Base-by-base conservation (phyloP, 2,797 vertebrate genomes). In the Corythornis leucogaster region DNA sequence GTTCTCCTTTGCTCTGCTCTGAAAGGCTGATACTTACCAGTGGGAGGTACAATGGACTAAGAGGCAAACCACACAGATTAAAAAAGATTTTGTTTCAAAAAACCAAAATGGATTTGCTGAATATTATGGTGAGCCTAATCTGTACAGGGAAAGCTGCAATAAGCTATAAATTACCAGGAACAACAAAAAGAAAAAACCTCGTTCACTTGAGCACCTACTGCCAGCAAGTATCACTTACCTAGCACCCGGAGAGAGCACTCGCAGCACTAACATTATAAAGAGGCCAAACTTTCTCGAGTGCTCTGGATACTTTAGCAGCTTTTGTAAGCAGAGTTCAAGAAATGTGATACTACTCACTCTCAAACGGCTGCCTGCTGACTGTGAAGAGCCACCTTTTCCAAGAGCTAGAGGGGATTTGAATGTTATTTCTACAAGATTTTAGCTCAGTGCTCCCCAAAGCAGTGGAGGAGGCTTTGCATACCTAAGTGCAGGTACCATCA, bases 321-420 rank as follows among this genome's bases (percentile, higher is more conserved):
- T 85, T 83, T 90, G 46, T 66, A 80, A 92, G 87, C 63, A 61
- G 62, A 75, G 81, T 33, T 74, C 30, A 68, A 93, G 59, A 91
- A 93, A 90, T 45, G 53, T 82, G 92, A 90, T 92, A 89, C 55
- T 91, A 54, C 33, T 81, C 53, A 63, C n/a, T 68, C 78, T 55
- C 88, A 84, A 92, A 55, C 15, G 20, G 11, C 68, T 93, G 80
- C 71, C 58, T 92, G 80, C 78, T 94, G 89, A 26, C 87, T 80
- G 33, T 51, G 95, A 97, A 96, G 61, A 92, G 95, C 77, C 95
- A 95, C 75, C 82, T 94, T 94, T 83, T 83, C 67, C 58, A 59
- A 33, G 88, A 83, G 87, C 62, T 90, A 31, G 85, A 91, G n/a
- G 61, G 57, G 85, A 87, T 70, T 43, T 67, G 89, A 82, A 30